Evolutionary conservation across 2,797 vertebrate genomes (phyloP), one percentile per base, ranked within the genome.

Genomic region (Cirrhinus molitorella): DNA sequence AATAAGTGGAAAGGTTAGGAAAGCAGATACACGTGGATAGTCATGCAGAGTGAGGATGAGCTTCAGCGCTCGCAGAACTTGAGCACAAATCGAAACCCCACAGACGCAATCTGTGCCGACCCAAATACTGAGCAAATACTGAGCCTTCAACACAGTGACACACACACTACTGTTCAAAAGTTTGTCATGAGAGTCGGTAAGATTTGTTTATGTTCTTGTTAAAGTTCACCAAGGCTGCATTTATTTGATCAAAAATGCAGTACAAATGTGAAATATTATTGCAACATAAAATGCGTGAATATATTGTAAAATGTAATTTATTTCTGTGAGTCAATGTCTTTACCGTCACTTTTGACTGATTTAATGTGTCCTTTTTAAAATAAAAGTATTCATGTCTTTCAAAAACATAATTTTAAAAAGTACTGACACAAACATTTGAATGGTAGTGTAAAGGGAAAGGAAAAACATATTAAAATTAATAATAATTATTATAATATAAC

Each of bases 51-150:
- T 66, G 90, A 65, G 75, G 57, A 78, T 63, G 23, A 31, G 40
- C 75, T 77, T 63, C 23, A 77, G 57, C 43, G 40, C 57, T 78
- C 43, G 5, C 37, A 65, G 37, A 43, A 63, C 57, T 63, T 77
- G 57, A 61, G 74, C 74, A 61, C 37, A 45, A 77, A 77, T 61
- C 57, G 57, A 68, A 74, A 76, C 81, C 81, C 73, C 72, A 55
- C 61, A 66, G 81, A 77, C 65, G 57, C 73, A 83, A 83, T 67
- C 81, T 83, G 81, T 77, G 73, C 71, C 61, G 63, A 74, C 72
- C 81, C 73, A 77, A 65, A 83, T 76, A 31, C 74, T 77, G 74
- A 77, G 40, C 73, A 47, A 49, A 72, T 25, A 72, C 47, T 3
- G 47, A 51, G 45, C 45, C 19, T 51, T 72, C 16, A 31, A 17